Evolutionary conservation across 1,140 invertebrate genomes (phyloP).

Genomic region (Tetraneura akinire): DNA sequence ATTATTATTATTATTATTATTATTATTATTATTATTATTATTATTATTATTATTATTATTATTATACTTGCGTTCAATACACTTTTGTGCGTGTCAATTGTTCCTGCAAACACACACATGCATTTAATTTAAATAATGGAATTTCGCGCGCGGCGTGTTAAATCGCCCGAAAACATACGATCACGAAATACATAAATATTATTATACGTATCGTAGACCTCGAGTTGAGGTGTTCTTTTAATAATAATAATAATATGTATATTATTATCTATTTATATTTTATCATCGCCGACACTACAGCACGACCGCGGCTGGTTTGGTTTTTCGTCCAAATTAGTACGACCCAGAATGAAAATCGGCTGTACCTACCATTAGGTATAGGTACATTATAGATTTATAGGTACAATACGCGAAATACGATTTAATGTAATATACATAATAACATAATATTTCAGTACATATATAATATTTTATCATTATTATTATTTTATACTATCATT

Average conservation of each 20-base stretch:
- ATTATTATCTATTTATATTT: too few relatives aligned
- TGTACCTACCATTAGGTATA: too few relatives aligned
- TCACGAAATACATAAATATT: constrained; percentile 31
- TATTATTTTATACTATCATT: too few relatives aligned
- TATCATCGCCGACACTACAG: neutral
- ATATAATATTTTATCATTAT: too few relatives aligned
- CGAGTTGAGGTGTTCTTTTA: constrained; percentile 38
- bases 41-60: too few relatives aligned
- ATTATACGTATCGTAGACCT: constrained; percentile 32
- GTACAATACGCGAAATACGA: too few relatives aligned
- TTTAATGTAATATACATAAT: too few relatives aligned
- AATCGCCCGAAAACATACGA: constrained; percentile 44
- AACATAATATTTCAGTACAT: too few relatives aligned
- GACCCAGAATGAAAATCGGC: constrained; percentile 32
- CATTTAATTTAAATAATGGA: constrained; percentile 46
- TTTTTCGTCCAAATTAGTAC: constrained; percentile 49
- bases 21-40: too few relatives aligned
- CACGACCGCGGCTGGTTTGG: constrained; percentile 25
- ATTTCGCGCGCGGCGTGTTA: constrained; percentile 36
- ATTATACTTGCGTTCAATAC: neutral
- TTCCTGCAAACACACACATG: constrained; percentile 41
- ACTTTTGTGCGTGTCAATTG: constrained; percentile 51
- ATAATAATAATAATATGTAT: too few relatives aligned
- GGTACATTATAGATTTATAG: too few relatives aligned
- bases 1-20: too few relatives aligned